phyloP scores from a whole-genome alignment of 1,140 invertebrate species.

The Aricia agestis region DNA sequence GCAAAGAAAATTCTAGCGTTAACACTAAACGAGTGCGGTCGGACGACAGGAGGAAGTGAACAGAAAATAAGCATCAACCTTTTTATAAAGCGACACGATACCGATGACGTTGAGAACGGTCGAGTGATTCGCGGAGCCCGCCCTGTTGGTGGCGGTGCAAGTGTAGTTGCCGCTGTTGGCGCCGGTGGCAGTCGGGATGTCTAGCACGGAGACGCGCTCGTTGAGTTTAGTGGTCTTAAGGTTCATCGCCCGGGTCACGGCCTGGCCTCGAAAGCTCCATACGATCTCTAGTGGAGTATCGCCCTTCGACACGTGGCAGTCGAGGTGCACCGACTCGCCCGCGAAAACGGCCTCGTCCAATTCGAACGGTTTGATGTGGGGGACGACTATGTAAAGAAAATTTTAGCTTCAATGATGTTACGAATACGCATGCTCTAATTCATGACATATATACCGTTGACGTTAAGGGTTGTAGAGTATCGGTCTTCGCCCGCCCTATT shows the following conservation, averaged over 20 bases:
- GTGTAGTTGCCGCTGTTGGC: conserved; percentile 84
- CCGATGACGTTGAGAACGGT: conserved; percentile 78
- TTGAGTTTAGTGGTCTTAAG: conserved; percentile 72
- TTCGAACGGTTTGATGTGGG: conserved; percentile 82
- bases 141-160: conserved; percentile 81
- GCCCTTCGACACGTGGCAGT: conserved; percentile 79
- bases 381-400: conserved; percentile 77
- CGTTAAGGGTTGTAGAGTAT: conserved; percentile 77
- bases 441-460: conserved; percentile 78
- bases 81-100: neutral
- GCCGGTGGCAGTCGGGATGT: conserved; percentile 77
- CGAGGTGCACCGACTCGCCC: conserved; percentile 79
- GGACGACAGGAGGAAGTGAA: conserved; percentile 31
- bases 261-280: conserved; percentile 69
- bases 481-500: conserved; percentile 81
- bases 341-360: conserved; percentile 81
- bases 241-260: conserved; percentile 53
- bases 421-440: conserved; percentile 46
- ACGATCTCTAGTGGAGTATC: conserved; percentile 74
- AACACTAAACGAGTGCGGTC: conserved; percentile 47
- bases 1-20: conserved; percentile 61
- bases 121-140: conserved; percentile 80
- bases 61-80: neutral
- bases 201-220: conserved; percentile 76
- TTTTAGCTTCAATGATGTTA: conserved; percentile 47